Evolutionary conservation across 1,140 invertebrate species (phyloP).

Genomic region (Schlechtendalia chinensis): DNA sequence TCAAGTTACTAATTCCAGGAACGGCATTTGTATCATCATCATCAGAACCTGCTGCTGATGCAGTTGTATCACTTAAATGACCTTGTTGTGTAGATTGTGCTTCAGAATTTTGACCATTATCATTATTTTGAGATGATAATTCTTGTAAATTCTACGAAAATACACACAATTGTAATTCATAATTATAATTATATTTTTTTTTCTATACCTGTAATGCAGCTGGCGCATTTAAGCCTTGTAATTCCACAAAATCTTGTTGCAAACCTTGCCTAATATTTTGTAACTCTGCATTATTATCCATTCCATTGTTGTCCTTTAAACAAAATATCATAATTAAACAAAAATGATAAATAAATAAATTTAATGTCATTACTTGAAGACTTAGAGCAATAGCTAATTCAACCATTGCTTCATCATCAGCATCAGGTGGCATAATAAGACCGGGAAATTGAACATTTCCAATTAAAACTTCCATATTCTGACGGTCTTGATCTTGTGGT

Average conservation of each 20-base stretch:
- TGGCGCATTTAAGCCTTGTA: constrained; percentile 54
- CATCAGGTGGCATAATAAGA: constrained; percentile 79
- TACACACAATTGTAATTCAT: constrained; percentile 47
- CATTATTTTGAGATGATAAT: constrained; percentile 53
- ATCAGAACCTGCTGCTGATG: constrained; percentile 82
- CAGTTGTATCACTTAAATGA: constrained; percentile 75
- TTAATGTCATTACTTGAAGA: constrained; percentile 66
- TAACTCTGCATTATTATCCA: constrained; percentile 50
- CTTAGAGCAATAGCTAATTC: constrained; percentile 93
- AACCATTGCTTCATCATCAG: constrained; percentile 94
- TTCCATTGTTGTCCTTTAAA: constrained; percentile 30
- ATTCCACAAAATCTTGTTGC: constrained; percentile 58
- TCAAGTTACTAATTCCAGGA: constrained; percentile 85
- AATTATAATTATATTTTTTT: neutral
- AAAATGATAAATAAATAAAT: neutral
- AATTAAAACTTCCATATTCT: constrained; percentile 45
- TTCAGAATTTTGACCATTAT: constrained; percentile 39
- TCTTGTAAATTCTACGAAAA: constrained; percentile 55
- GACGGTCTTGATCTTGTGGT: constrained; percentile 38
- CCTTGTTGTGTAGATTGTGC: constrained; percentile 55
- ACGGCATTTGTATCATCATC: constrained; percentile 93
- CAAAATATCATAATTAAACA: neutral
- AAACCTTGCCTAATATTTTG: constrained; percentile 55
- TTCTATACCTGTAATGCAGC: constrained; percentile 1
- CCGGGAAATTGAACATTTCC: constrained; percentile 48